These are phyloP conservation scores for Carettochelys insculpta DNA, from an alignment of 2,113 vertebrate genomes.

Conservation along the genomic window DNA sequence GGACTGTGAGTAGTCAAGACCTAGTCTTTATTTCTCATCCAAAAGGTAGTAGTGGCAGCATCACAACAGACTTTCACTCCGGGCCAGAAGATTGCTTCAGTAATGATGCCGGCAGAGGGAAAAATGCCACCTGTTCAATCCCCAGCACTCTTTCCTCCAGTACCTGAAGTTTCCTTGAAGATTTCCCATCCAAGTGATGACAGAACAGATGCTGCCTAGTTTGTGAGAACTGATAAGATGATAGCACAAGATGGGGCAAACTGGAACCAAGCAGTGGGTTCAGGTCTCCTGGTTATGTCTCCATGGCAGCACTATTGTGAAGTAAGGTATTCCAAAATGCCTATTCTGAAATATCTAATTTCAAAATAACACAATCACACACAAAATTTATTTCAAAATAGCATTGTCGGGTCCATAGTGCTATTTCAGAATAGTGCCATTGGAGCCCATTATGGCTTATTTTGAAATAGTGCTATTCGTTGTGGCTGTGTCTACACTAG, in stretches of 20 bases:
- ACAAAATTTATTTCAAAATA: too few species aligned
- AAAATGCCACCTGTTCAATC: neutral
- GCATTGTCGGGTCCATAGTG: too few species aligned
- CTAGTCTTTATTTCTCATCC: neutral
- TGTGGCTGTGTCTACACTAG: too few species aligned
- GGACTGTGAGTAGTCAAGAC: neutral
- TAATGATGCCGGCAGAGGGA: neutral
- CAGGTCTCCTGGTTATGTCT: neutral
- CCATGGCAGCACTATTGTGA: too few species aligned
- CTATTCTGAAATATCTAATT: too few species aligned
- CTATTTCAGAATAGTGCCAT: too few species aligned
- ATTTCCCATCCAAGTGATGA: neutral
- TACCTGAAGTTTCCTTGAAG: neutral
- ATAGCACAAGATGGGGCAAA: neutral
- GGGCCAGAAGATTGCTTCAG: neutral
- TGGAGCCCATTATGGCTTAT: too few species aligned
- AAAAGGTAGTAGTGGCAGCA: neutral
- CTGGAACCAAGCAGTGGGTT: neutral
- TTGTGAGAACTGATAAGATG: neutral
- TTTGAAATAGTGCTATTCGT: too few species aligned
- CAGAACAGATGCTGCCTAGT: neutral
- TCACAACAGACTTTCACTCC: neutral
- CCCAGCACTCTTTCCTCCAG: neutral
- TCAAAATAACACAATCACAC: too few species aligned
- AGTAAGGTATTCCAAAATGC: too few species aligned